Evolutionary conservation across 1,140 invertebrate species (phyloP), one percentile per base, ranked within the genome.

Genomic region (Psix sp.): DNA sequence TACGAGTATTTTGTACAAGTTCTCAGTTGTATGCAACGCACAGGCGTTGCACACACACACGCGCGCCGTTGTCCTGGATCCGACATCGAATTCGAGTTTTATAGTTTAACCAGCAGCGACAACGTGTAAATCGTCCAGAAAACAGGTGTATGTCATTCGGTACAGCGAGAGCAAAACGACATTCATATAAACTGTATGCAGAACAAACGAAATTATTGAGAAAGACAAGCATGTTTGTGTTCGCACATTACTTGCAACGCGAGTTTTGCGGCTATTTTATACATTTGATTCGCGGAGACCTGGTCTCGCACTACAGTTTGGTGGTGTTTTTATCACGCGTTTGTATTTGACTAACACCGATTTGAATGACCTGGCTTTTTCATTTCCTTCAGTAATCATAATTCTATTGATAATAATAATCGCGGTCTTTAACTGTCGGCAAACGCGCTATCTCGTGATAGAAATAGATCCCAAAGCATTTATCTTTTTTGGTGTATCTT

Each of bases 71-170:
- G 59, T 60, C 46, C 46, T 63, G 59, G 39, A 70, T 42, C 57
- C 14, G 45, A 43, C 43, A n/a, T 6, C 38, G n/a, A 62, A 15
- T 36, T 35, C 51, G 39, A 73, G 62, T 80, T 66, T 62, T 31
- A 71, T 81, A 66, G 71, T 82, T 81, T 80, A 78, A 77, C 83
- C 84, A 86, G 85, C 84, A 86, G 83, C 83, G 84, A 85, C 83
- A 82, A 82, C 81, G 82, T 82, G 82, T 84, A 86, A 82, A 77
- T 80, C 79, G 78, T 84, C 79, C 80, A 81, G 79, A 80, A 83
- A 79, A 74, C 77, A 79, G 81, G 78, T 74, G 79, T 80, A 77
- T 73, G 79, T 82, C 77, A 82, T 76, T 78, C 66, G 76, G 46
- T 76, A 35, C 26, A 29, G 26, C 26, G 17, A 49, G 65, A 67